phyloP scores from a whole-genome alignment of 92 coral and sea anemone genomes.

The Phymanthus crucifer region DNA sequence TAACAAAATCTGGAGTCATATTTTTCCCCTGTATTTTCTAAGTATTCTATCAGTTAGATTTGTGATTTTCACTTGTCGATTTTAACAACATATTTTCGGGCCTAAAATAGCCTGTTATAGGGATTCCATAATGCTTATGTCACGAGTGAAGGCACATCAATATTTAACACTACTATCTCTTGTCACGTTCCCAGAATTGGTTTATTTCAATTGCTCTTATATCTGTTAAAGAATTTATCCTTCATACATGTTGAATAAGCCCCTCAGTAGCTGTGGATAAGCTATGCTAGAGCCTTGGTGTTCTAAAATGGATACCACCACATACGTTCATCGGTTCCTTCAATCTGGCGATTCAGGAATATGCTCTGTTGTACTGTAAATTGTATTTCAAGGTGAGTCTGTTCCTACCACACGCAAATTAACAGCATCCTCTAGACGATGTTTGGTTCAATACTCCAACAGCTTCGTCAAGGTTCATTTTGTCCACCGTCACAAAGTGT shows the following conservation, averaged over 20 bases:
- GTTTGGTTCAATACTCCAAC: background rate
- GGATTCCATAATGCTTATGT: constrained; percentile 25
- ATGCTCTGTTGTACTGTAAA: constrained; percentile 38
- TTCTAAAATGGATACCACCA: background rate
- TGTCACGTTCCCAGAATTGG: constrained; percentile 18
- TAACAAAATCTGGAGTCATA: background rate
- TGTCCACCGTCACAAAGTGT: constrained; percentile 6
- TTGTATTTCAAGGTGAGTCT: constrained; percentile 32
- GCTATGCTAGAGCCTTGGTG: background rate
- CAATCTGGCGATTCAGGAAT: background rate
- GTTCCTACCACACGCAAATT: background rate
- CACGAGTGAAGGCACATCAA: constrained; percentile 16
- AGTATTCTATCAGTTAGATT: background rate
- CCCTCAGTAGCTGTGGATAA: background rate
- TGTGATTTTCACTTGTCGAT: background rate
- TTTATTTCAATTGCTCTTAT: background rate
- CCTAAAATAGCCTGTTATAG: constrained; percentile 2
- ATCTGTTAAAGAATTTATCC: constrained; percentile 1
- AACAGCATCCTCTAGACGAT: background rate
- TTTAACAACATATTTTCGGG: constrained; percentile 5
- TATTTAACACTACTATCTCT: constrained; percentile 16
- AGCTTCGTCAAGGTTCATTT: background rate
- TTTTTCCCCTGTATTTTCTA: background rate
- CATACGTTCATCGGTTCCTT: background rate
- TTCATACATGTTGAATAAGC: background rate